Percentiles rank a stretch among this genome's conserved stretches.
Evolutionary conservation across 2,888 invertebrate genomes (phyloP).

Genomic region (Agrochola lychnidis): DNA sequence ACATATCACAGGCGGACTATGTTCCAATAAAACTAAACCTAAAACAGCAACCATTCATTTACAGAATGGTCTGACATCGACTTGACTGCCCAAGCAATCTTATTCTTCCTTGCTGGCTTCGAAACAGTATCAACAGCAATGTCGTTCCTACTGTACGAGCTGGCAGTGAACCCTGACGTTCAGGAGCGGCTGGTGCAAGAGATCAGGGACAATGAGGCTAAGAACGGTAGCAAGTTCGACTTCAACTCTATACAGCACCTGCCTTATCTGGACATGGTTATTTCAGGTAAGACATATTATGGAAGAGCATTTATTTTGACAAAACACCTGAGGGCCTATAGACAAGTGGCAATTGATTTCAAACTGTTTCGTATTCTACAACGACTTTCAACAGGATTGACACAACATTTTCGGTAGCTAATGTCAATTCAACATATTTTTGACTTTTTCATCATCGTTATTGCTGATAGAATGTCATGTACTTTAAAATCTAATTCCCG

Average conservation of each 20-base stretch:
- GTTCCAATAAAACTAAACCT: too few species aligned
- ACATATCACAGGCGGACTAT: not conserved
- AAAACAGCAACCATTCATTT: not conserved
- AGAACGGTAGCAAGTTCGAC: constrained; percentile 83
- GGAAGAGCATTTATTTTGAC: not conserved
- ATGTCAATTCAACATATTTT: too few species aligned
- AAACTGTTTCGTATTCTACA: not conserved
- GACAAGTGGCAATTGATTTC: not conserved
- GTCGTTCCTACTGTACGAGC: constrained; percentile 89
- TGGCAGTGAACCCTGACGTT: constrained; percentile 90
- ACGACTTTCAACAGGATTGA: not conserved
- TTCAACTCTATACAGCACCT: constrained; percentile 89
- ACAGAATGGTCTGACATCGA: constrained; percentile 82
- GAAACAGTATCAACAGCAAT: constrained; percentile 86
- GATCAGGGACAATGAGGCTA: constrained; percentile 84
- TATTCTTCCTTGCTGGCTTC: constrained; percentile 91
- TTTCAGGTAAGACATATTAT: constrained; percentile 82
- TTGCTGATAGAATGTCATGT: too few species aligned
- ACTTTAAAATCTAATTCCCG: too few species aligned
- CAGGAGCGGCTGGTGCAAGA: constrained; percentile 90
- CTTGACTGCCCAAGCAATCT: constrained; percentile 84
- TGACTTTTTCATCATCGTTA: too few species aligned
- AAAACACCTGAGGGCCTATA: not conserved
- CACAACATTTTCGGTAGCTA: too few species aligned
- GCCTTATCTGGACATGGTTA: constrained; percentile 91